Conservation (phyloP, 2,888 invertebrate genomes). For the Melieria picta region DNA sequence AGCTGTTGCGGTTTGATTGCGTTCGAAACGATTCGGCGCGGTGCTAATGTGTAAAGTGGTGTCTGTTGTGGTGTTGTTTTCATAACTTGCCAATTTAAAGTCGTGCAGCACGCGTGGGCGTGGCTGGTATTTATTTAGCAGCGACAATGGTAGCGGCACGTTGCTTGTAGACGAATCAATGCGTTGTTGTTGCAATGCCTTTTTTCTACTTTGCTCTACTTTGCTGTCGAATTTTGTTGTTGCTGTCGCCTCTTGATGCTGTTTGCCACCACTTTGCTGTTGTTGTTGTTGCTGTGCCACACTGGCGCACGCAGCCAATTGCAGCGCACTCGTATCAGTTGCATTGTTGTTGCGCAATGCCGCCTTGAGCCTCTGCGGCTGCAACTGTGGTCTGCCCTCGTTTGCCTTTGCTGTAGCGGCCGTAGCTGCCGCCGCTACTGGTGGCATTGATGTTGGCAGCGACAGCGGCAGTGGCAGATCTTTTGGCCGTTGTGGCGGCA, state of each 20-base stretch:
- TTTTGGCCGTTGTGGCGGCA: constrained; percentile 23
- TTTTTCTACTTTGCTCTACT: not conserved
- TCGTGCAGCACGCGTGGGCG: constrained; percentile 16
- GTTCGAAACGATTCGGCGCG: constrained; percentile 5
- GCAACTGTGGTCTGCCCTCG: not conserved
- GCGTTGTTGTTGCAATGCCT: not conserved
- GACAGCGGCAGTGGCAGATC: constrained; percentile 21
- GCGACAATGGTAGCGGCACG: too few relatives aligned
- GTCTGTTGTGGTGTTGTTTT: constrained; percentile 19
- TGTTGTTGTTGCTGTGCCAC: not conserved
- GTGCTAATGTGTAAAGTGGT: constrained; percentile 24
- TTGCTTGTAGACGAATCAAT: too few relatives aligned
- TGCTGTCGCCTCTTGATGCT: not conserved
- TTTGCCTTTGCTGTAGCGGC: constrained; percentile 11
- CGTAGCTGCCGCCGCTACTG: constrained; percentile 15
- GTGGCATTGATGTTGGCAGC: constrained; percentile 6
- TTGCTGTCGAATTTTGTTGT: not conserved
- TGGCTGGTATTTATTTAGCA: not conserved
- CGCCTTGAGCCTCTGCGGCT: not conserved
- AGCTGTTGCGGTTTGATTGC: not conserved
- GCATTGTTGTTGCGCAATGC: not conserved
- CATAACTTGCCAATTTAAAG: constrained; percentile 25
- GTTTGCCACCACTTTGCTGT: too few relatives aligned
- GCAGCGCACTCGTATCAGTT: not conserved
- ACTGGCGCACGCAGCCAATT: too few relatives aligned